Conservation (phyloP, 2,888 invertebrate species). For the Sympetrum striolatum region DNA sequence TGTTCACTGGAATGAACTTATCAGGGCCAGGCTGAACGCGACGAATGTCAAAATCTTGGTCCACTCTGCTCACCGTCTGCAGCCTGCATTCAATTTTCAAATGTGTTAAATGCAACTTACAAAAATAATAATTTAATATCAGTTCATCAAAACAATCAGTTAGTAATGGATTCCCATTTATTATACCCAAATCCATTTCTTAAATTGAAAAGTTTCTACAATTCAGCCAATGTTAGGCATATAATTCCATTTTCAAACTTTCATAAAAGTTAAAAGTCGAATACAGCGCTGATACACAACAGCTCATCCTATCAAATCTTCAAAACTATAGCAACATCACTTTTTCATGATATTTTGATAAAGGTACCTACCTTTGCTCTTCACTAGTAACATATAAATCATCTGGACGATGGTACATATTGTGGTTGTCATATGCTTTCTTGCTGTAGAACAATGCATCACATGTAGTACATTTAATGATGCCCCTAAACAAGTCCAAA, state of each 20-base stretch:
- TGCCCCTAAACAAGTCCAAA: slow-evolving; percentile 57
- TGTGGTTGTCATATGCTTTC: slow-evolving; percentile 70
- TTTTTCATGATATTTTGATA: too few relatives aligned
- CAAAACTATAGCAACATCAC: too few relatives aligned
- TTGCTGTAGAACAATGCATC: slow-evolving; percentile 71
- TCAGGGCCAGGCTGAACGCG: slow-evolving; percentile 57
- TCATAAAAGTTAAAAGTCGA: too few relatives aligned
- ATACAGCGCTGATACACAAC: too few relatives aligned
- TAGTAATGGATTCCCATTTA: too few relatives aligned
- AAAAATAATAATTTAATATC: too few relatives aligned
- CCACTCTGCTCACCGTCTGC: slow-evolving; percentile 61
- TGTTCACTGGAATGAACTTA: slow-evolving; percentile 51
- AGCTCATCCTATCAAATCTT: background rate
- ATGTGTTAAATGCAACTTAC: too few relatives aligned
- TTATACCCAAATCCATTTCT: too few relatives aligned
- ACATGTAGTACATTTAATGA: slow-evolving; percentile 70
- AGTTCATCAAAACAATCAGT: too few relatives aligned
- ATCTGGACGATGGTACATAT: slow-evolving; percentile 67
- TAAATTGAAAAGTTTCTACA: too few relatives aligned
- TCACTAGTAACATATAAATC: slow-evolving; percentile 69
- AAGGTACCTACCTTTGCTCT: slow-evolving; percentile 58
- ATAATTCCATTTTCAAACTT: too few relatives aligned
- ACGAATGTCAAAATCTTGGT: slow-evolving; percentile 64
- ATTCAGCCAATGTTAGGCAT: too few relatives aligned
- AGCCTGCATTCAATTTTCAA: slow-evolving; percentile 52